These are phyloP conservation scores for Lycorma delicatula DNA, from an alignment of 1,140 invertebrate genomes.

Conservation along the genomic window DNA sequence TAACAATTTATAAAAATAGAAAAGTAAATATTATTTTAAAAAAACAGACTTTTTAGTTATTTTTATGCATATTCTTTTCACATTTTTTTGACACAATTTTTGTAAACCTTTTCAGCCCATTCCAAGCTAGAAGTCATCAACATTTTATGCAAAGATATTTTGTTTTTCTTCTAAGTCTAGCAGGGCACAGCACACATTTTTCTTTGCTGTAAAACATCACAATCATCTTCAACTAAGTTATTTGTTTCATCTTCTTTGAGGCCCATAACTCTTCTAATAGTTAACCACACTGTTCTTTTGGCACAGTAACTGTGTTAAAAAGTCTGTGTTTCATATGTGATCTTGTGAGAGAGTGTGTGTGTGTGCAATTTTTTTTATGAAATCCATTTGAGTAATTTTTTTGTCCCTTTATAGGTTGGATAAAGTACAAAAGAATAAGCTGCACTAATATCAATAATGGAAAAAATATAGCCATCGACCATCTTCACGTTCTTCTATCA, in stretches of 20 bases:
- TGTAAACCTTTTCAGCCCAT: not conserved
- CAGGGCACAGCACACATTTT: constrained; percentile 8
- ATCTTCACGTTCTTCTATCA: constrained; percentile 26
- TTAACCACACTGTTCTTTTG: not conserved
- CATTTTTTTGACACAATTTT: constrained; percentile 10
- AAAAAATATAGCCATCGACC: constrained; percentile 32
- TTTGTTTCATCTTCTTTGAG: not conserved
- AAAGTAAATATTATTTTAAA: no score
- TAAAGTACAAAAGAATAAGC: not conserved
- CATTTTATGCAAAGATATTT: not conserved
- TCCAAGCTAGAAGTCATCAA: not conserved
- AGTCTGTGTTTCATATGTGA: not conserved
- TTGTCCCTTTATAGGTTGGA: not conserved
- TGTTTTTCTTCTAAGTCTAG: not conserved
- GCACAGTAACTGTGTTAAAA: not conserved
- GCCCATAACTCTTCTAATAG: not conserved
- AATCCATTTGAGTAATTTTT: not conserved
- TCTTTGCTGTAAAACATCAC: not conserved
- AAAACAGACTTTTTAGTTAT: no score
- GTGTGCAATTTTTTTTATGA: constrained; percentile 3
- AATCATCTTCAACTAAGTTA: no score
- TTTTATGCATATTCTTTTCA: no score
- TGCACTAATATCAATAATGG: constrained; percentile 11
- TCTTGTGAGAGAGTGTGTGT: constrained; percentile 27
- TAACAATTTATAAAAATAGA: no score